Evolutionary conservation across 2,797 vertebrate species (phyloP).

Genomic region (Parotocinclus haroldoi): DNA sequence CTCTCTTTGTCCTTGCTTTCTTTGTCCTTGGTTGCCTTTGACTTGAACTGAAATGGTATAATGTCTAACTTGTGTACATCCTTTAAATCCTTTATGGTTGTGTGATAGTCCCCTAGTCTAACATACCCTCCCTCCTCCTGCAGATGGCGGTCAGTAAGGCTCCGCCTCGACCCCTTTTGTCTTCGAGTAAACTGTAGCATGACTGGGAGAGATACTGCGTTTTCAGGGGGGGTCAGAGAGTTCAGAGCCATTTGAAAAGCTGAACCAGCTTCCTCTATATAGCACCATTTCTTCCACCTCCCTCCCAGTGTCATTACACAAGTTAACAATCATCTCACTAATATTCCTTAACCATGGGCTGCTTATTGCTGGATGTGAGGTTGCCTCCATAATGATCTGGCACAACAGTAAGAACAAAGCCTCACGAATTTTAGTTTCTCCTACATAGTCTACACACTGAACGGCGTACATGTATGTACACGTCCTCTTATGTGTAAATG

Average conservation of each 20-base stretch:
- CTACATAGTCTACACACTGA: background rate
- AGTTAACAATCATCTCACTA: slow-evolving; percentile 2
- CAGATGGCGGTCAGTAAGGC: slow-evolving; percentile 67
- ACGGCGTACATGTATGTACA: background rate
- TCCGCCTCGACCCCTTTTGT: slow-evolving; percentile 72
- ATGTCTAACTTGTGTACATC: slow-evolving; percentile 10
- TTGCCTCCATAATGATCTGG: slow-evolving; percentile 2
- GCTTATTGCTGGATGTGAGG: slow-evolving; percentile 2
- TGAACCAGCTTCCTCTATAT: slow-evolving; percentile 35
- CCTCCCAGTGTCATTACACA: background rate
- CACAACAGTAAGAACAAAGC: background rate
- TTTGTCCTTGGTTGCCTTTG: background rate
- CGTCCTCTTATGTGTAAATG: background rate
- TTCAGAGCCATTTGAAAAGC: slow-evolving; percentile 36
- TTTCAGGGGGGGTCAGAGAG: slow-evolving; percentile 56
- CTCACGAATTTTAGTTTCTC: background rate
- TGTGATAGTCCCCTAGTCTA: slow-evolving; percentile 6
- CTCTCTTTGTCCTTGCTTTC: background rate
- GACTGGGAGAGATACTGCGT: slow-evolving; percentile 53
- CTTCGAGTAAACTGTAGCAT: slow-evolving; percentile 66
- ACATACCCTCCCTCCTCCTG: slow-evolving; percentile 21
- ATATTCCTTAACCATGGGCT: background rate
- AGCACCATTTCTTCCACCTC: slow-evolving; percentile 17
- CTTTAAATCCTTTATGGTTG: slow-evolving; percentile 9
- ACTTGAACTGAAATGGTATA: background rate